Evolutionary conservation across 1,140 invertebrate genomes (phyloP).

Genomic region (Nylanderia fulva): DNA sequence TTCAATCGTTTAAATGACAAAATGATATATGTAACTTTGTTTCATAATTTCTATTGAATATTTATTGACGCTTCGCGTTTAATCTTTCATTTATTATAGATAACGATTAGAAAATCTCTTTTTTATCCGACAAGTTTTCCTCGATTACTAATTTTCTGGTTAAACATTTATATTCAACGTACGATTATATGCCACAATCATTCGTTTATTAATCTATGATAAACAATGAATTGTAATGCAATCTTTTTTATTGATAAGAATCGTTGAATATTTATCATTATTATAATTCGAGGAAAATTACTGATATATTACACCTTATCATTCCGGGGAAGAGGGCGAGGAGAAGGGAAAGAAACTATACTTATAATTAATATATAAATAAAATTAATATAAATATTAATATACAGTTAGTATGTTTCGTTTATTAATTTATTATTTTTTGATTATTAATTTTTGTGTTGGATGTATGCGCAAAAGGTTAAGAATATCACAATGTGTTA

Average conservation of each 20-base stretch:
- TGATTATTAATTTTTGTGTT: background rate
- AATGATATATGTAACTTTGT: background rate
- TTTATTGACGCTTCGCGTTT: background rate
- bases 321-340: no score
- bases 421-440: no score
- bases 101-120: background rate
- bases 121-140: background rate
- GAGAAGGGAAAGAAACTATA: no score
- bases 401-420: no score
- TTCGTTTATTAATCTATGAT: slow-evolving; percentile 10
- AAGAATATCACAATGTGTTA: background rate
- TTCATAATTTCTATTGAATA: slow-evolving; percentile 28
- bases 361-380: no score
- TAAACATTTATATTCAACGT: slow-evolving; percentile 20
- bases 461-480: background rate
- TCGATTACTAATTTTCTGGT: background rate
- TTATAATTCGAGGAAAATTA: slow-evolving; percentile 25
- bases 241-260: background rate
- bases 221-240: slow-evolving; percentile 17
- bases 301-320: no score
- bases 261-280: slow-evolving; percentile 10
- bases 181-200: background rate
- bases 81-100: background rate
- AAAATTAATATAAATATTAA: no score
- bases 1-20: background rate